Conservation (phyloP, 2,113 vertebrate genomes). For the Zingel zingel region DNA sequence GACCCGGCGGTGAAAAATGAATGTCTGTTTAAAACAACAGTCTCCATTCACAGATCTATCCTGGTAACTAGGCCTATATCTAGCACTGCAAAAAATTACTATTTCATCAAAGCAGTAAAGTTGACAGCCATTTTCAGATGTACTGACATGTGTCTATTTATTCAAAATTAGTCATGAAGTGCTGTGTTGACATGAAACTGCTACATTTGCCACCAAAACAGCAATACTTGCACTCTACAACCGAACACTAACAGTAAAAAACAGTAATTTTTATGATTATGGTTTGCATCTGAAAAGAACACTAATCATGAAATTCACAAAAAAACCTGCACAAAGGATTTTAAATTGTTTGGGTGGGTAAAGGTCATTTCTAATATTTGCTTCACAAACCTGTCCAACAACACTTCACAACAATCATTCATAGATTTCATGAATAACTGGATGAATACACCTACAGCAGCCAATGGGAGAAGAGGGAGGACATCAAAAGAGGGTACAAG, state of each 20-base stretch:
- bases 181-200: neutral
- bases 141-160: neutral
- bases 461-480: conserved; percentile 44
- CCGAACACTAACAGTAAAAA: neutral
- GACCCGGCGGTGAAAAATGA: conserved; percentile 1
- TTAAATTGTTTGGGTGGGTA: neutral
- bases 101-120: neutral
- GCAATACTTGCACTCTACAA: neutral
- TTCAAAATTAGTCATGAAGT: neutral
- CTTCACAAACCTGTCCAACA: neutral
- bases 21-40: neutral
- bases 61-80: neutral
- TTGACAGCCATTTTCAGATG: neutral
- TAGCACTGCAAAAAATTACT: neutral
- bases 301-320: neutral
- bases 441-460: conserved; percentile 27
- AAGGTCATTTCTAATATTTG: neutral
- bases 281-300: conserved; percentile 16
- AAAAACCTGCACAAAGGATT: neutral
- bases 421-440: conserved; percentile 14
- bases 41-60: neutral
- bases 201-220: neutral
- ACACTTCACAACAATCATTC: conserved; percentile 4
- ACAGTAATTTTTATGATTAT: neutral
- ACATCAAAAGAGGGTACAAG: conserved; percentile 61